Conservation (phyloP, 2,888 invertebrate genomes). For the Cyclophora punctaria region DNA sequence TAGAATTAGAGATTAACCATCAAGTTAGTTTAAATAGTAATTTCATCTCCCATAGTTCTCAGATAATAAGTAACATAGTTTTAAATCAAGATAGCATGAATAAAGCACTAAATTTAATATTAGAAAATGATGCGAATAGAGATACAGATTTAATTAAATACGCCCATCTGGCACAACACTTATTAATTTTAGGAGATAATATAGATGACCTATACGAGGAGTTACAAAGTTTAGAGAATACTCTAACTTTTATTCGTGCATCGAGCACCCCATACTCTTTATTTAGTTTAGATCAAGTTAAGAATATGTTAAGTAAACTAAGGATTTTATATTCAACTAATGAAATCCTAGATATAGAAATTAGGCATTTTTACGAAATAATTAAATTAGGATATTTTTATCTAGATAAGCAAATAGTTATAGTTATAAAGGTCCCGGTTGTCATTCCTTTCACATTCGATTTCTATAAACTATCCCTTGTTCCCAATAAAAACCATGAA, state of each 20-base stretch:
- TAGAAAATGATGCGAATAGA: not conserved
- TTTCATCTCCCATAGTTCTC: not conserved
- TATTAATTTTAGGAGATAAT: too few species aligned
- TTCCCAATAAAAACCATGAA: constrained; percentile 10
- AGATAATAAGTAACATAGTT: too few species aligned
- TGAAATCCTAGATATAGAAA: constrained; percentile 1
- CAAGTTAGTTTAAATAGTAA: not conserved
- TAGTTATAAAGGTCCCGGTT: constrained; percentile 10
- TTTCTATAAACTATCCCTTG: constrained; percentile 6
- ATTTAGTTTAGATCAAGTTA: constrained; percentile 6
- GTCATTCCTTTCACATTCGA: not conserved
- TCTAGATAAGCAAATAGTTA: constrained; percentile 4
- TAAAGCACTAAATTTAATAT: not conserved
- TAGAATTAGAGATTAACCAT: not conserved
- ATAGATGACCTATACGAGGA: too few species aligned
- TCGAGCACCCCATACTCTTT: not conserved
- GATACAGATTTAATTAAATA: not conserved
- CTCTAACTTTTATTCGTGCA: constrained; percentile 1
- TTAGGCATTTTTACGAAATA: constrained; percentile 2
- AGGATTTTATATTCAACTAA: constrained; percentile 2
- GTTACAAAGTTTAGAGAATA: constrained; percentile 9
- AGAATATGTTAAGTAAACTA: constrained; percentile 8
- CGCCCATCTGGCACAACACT: constrained; percentile 3
- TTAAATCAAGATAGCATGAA: too few species aligned
- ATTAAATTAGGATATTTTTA: constrained; percentile 2